phyloP scores from a whole-genome alignment of 2,797 vertebrate genomes.

The Mus spretus region DNA sequence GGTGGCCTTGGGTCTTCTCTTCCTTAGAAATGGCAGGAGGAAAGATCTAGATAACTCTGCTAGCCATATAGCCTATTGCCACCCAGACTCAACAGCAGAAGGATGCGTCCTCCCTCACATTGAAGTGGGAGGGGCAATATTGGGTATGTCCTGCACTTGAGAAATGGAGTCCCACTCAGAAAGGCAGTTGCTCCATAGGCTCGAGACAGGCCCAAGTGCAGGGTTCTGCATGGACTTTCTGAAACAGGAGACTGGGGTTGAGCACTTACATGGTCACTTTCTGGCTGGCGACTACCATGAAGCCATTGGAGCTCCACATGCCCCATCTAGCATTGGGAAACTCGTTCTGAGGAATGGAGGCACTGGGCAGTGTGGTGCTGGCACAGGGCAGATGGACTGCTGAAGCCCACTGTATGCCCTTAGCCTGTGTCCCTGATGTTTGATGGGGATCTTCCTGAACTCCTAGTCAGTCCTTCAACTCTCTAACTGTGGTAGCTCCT shows the following conservation, averaged over 20 bases:
- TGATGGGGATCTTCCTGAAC: background rate
- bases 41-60: background rate
- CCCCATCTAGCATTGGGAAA: background rate
- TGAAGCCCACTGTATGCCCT: rapidly evolving
- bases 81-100: background rate
- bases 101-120: background rate
- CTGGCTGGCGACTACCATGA: background rate
- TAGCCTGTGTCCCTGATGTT: background rate
- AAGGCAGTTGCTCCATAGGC: background rate
- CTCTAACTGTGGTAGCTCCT: background rate
- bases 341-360: background rate
- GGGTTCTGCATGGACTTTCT: background rate
- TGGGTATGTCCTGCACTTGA: background rate
- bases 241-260: background rate
- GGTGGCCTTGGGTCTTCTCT: background rate
- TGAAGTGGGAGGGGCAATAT: background rate
- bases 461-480: background rate
- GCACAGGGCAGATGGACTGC: too few species aligned
- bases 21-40: background rate
- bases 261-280: background rate
- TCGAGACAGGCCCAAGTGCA: background rate
- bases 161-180: background rate
- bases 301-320: background rate
- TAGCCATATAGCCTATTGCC: background rate
- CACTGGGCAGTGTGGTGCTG: rapidly evolving